Evolutionary conservation across 2,888 invertebrate genomes (phyloP), one percentile per base, ranked within the genome.

Genomic region (Norana najaformis): DNA sequence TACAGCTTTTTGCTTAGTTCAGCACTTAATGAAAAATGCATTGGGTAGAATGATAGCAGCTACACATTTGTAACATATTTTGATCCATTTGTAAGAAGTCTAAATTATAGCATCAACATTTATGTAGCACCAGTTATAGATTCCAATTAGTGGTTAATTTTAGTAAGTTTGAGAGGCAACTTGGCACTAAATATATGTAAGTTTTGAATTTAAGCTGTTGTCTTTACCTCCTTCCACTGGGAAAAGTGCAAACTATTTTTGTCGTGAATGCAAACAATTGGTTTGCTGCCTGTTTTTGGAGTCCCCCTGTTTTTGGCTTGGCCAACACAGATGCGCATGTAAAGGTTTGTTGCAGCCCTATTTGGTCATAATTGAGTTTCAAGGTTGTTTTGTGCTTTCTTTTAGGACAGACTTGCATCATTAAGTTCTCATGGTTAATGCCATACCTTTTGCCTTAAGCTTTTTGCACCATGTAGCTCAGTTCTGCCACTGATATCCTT

Each of bases 321-420:
- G 14, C 3, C 69, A 8, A n/a, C 16, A 69, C n/a, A n/a, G n/a
- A n/a, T n/a, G n/a, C n/a, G 69, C 69, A 69, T 69, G 30, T 69
- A 69, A 69, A 69, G 69, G 69, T 69, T 69, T 69, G 69, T 69
- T 69, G 69, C 69, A 69, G 69, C 69, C 69, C 69, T 69, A 69
- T 6, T 69, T 69, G 69, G 47, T 69, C 11, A n/a, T 69, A 69
- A 69, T n/a, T 69, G 30, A 69, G 3, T 69, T 69, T n/a, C 30
- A 69, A 69, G 69, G 6, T n/a, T 69, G 13, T 69, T 8, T 69
- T n/a, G 30, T 69, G 69, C 69, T n/a, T 69, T 69, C 69, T 30
- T 30, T n/a, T n/a, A 5, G n/a, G 30, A n/a, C n/a, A 69, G n/a
- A 30, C 8, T 5, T 69, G n/a, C 8, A n/a, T 69, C 8, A 8